These are phyloP conservation scores for Quadroppia sp. DNA, from an alignment of 2,888 invertebrate genomes.

Conservation along the genomic window DNA sequence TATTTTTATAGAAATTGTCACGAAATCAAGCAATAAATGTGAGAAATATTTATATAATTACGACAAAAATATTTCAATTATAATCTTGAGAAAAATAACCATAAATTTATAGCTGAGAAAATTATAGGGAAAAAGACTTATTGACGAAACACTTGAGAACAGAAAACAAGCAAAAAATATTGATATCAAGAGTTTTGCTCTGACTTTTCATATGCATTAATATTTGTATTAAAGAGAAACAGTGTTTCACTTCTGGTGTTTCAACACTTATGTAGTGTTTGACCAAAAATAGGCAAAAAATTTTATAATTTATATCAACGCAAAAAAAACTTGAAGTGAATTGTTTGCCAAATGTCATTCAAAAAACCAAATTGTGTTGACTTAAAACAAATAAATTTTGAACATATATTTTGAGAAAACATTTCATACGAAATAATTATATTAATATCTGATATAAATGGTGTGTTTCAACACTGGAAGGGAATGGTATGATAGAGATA, in stretches of 20 bases:
- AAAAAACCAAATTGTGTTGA: conserved; percentile 10
- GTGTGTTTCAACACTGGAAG: neutral
- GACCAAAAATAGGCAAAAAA: neutral
- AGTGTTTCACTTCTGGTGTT: neutral
- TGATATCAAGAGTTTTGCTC: neutral
- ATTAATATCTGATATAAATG: neutral
- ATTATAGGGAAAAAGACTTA: neutral
- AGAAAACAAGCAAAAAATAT: neutral
- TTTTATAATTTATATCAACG: neutral
- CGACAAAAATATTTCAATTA: neutral
- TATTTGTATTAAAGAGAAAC: neutral
- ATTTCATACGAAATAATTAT: neutral
- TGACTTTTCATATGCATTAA: neutral
- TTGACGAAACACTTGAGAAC: neutral
- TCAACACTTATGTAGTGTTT: conserved; percentile 20
- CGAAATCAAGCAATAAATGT: neutral
- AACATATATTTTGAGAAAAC: no score
- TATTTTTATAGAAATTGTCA: neutral
- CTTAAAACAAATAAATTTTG: no score
- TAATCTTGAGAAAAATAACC: neutral
- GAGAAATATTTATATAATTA: neutral
- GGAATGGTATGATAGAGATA: neutral
- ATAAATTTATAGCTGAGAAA: neutral
- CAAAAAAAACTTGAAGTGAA: neutral
- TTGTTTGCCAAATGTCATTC: neutral